These are phyloP conservation scores for Pantherophis vulpinus DNA, from an alignment of 2,797 vertebrate species.

Conservation along the genomic window DNA sequence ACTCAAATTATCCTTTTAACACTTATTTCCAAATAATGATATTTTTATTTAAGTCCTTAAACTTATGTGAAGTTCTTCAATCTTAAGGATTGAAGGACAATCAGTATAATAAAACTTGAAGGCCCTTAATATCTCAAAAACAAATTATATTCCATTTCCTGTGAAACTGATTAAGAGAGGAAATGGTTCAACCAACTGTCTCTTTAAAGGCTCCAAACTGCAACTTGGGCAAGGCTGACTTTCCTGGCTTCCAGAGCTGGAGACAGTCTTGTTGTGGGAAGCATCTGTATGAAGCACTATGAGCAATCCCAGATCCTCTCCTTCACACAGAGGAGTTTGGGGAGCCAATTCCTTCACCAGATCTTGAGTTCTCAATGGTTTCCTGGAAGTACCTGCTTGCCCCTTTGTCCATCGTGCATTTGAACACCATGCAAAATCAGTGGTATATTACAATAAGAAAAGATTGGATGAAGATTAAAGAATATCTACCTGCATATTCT, in stretches of 20 bases:
- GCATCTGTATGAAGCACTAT: neutral
- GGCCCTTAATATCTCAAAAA: neutral
- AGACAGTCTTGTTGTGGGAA: neutral
- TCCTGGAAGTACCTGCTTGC: neutral
- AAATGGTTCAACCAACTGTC: neutral
- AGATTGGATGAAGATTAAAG: constrained; percentile 25
- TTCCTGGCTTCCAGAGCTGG: neutral
- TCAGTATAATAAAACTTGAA: neutral
- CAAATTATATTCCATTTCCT: neutral
- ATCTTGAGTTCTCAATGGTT: neutral
- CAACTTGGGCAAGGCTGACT: neutral
- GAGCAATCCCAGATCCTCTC: neutral
- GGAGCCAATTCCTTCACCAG: neutral
- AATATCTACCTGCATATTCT: constrained; percentile 38
- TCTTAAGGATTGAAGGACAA: neutral
- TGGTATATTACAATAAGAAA: constrained; percentile 34
- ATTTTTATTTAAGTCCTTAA: neutral
- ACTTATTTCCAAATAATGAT: neutral
- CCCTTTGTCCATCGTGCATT: neutral
- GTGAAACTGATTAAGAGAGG: neutral
- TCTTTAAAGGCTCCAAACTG: neutral
- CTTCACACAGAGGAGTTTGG: neutral
- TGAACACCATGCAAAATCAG: neutral
- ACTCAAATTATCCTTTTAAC: neutral
- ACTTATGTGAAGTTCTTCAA: neutral